phyloP scores from a whole-genome alignment of 2,797 vertebrate genomes.

The Myotis myotis region DNA sequence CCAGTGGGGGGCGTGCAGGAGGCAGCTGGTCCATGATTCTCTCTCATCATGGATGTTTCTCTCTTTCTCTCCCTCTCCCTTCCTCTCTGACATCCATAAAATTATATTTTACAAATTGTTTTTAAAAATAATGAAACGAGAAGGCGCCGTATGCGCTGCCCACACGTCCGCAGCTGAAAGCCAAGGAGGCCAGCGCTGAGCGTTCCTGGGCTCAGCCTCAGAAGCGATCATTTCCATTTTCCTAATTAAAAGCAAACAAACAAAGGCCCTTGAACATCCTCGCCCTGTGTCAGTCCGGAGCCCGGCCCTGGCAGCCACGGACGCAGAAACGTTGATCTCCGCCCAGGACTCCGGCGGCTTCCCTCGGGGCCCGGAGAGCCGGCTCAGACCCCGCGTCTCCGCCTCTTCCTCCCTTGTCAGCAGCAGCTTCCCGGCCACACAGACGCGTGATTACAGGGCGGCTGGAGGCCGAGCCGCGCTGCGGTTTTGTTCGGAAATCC shows the following conservation, averaged over 20 bases:
- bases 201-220: slow-evolving; percentile 83
- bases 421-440: slow-evolving; percentile 66
- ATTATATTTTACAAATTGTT: too few species aligned
- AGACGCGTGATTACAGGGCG: slow-evolving; percentile 60
- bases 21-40: too few species aligned
- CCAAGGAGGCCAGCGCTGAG: slow-evolving; percentile 79
- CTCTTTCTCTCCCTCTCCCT: too few species aligned
- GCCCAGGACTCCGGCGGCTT: slow-evolving; percentile 80
- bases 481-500: slow-evolving; percentile 74
- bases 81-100: too few species aligned
- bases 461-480: slow-evolving; percentile 59
- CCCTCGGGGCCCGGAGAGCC: slow-evolving; percentile 71
- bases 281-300: slow-evolving; percentile 82
- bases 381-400: slow-evolving; percentile 74
- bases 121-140: too few species aligned
- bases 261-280: slow-evolving; percentile 69
- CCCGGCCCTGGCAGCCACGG: slow-evolving; percentile 83
- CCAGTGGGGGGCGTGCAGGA: too few species aligned
- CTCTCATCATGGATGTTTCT: too few species aligned
- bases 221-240: slow-evolving; percentile 82
- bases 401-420: slow-evolving; percentile 75
- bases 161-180: slow-evolving; percentile 82
- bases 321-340: slow-evolving; percentile 82
- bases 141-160: slow-evolving; percentile 25
- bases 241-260: slow-evolving; percentile 62